These are phyloP conservation scores for Lepidonotus clava DNA, from an alignment of 2,888 invertebrate species.

Conservation along the genomic window DNA sequence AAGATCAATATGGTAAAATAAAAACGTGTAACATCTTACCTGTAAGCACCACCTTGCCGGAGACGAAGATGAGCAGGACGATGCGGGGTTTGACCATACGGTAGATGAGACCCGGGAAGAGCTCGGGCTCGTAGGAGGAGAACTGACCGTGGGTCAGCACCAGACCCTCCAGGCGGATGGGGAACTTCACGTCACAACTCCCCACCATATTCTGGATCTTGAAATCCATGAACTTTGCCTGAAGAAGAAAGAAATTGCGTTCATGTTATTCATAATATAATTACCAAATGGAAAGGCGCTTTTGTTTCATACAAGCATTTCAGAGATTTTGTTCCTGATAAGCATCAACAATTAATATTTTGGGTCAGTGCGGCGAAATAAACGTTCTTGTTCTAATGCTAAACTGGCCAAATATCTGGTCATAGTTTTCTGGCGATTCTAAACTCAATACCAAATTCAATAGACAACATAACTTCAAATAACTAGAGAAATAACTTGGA, in stretches of 20 bases:
- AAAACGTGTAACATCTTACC: slow-evolving; percentile 73
- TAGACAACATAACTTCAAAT: not conserved
- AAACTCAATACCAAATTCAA: no score
- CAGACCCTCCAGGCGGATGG: slow-evolving; percentile 89
- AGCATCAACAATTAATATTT: no score
- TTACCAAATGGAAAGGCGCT: no score
- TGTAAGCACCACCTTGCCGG: slow-evolving; percentile 98
- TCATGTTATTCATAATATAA: no score
- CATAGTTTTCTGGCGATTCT: no score
- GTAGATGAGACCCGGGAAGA: slow-evolving; percentile 99
- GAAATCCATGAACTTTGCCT: slow-evolving; percentile 89
- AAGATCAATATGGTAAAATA: no score
- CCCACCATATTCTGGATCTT: slow-evolving; percentile 94
- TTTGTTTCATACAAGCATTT: no score
- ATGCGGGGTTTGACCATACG: slow-evolving; percentile 97
- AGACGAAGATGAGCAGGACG: slow-evolving; percentile 98
- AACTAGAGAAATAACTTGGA: not conserved
- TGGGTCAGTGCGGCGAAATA: no score
- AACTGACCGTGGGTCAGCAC: slow-evolving; percentile 91
- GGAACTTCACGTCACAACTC: slow-evolving; percentile 92
- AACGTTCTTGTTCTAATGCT: no score
- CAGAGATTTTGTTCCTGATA: no score
- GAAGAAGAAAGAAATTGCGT: no score
- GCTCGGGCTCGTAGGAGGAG: slow-evolving; percentile 96
- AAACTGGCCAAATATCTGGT: no score